Percentiles rank a stretch among this genome's conserved stretches.
These are phyloP conservation scores for Leucania comma DNA, from an alignment of 2,888 invertebrate genomes.

Conservation along the genomic window DNA sequence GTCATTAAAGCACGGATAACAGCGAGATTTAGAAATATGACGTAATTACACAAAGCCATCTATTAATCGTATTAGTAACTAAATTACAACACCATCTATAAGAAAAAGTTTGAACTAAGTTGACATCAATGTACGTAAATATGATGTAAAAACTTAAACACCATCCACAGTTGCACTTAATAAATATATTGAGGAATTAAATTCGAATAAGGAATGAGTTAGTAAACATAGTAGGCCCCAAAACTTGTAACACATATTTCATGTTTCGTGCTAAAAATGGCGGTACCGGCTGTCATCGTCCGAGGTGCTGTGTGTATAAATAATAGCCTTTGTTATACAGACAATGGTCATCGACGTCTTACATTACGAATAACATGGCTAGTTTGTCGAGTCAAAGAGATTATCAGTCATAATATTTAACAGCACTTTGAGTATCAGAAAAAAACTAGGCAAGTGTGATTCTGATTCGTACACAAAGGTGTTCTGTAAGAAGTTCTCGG, in stretches of 20 bases:
- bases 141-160: too few relatives aligned
- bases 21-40: too few relatives aligned
- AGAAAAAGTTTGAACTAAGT: too few relatives aligned
- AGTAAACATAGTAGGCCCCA: constrained; percentile 6
- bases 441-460: neutral
- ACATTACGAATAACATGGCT: constrained; percentile 22
- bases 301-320: constrained; percentile 38
- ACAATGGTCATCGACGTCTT: constrained; percentile 45
- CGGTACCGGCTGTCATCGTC: constrained; percentile 30
- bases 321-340: constrained; percentile 37
- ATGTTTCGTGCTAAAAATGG: constrained; percentile 37
- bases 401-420: neutral
- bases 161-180: neutral
- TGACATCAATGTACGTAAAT: too few relatives aligned
- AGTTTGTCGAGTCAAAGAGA: neutral
- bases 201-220: neutral
- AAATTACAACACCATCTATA: too few relatives aligned
- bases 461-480: too few relatives aligned
- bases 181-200: neutral
- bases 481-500: too few relatives aligned
- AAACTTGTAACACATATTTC: constrained; percentile 35
- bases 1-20: too few relatives aligned
- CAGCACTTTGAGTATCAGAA: neutral
- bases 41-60: too few relatives aligned
- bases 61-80: too few relatives aligned